phyloP scores from a whole-genome alignment of 1,140 invertebrate genomes.

The Battus philenor region DNA sequence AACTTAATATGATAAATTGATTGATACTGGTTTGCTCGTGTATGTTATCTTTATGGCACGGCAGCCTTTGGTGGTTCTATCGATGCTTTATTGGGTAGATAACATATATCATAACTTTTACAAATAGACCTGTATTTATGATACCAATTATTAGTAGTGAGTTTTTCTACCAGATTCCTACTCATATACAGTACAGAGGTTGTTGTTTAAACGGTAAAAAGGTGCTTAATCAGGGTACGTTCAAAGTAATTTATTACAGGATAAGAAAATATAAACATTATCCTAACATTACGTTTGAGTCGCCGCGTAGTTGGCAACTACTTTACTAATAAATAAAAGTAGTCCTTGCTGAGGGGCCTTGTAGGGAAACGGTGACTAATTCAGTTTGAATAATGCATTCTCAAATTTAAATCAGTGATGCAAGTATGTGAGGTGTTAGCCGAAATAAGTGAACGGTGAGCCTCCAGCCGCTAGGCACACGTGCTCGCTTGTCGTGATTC shows the following conservation, averaged over 20 bases:
- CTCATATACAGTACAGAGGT: too few species aligned
- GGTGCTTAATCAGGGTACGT: too few species aligned
- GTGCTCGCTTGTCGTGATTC: slow-evolving; percentile 60
- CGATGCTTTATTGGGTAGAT: slow-evolving; percentile 12
- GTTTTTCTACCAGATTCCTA: too few species aligned
- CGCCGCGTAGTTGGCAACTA: slow-evolving; percentile 5
- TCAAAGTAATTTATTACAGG: too few species aligned
- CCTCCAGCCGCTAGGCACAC: slow-evolving; percentile 54
- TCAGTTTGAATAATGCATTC: slow-evolving; percentile 28
- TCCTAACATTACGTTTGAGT: background rate
- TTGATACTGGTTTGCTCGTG: slow-evolving; percentile 15
- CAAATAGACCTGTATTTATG: too few species aligned
- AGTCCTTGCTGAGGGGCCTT: slow-evolving; percentile 12
- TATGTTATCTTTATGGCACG: slow-evolving; percentile 15
- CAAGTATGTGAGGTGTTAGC: slow-evolving; percentile 42
- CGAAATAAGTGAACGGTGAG: slow-evolving; percentile 65
- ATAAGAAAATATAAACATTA: background rate
- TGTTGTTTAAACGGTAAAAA: too few species aligned
- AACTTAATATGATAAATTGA: slow-evolving; percentile 17
- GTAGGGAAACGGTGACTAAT: slow-evolving; percentile 34
- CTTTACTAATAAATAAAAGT: slow-evolving; percentile 15
- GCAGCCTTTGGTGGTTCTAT: slow-evolving; percentile 12
- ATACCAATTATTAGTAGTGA: background rate
- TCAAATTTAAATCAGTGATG: slow-evolving; percentile 38
- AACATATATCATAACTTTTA: slow-evolving; percentile 5